These are phyloP conservation scores for Leguminivora glycinivorella DNA, from an alignment of 1,140 invertebrate genomes.

Conservation along the genomic window DNA sequence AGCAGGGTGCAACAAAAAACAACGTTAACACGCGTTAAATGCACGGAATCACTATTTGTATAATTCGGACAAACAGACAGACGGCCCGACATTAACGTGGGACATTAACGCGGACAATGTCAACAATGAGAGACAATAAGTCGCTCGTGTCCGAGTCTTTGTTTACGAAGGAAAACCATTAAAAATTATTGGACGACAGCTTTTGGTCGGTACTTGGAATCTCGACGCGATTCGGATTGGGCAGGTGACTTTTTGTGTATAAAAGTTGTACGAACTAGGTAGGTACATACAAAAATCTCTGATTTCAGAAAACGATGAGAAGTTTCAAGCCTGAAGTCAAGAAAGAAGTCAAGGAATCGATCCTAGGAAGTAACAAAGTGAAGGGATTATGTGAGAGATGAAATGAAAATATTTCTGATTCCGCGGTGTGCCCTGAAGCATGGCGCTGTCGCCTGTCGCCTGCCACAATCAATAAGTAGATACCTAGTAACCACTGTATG, in stretches of 20 bases:
- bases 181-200: constrained; percentile 56
- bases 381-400: no score
- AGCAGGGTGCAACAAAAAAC: constrained; percentile 43
- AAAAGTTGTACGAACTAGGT: neutral
- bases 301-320: no score
- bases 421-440: no score
- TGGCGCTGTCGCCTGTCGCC: no score
- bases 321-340: no score
- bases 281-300: no score
- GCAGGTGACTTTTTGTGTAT: neutral
- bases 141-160: constrained; percentile 49
- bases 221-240: neutral
- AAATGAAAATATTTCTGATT: no score
- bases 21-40: constrained; percentile 59
- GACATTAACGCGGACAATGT: constrained; percentile 58
- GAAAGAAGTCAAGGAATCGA: no score
- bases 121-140: constrained; percentile 52
- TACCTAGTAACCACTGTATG: no score
- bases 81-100: constrained; percentile 49
- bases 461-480: no score
- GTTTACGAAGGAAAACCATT: constrained; percentile 64
- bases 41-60: constrained; percentile 58
- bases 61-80: constrained; percentile 39
- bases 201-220: constrained; percentile 42
- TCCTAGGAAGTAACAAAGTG: no score